Base-by-base conservation (phyloP, 2,888 invertebrate species). In the Neocrepidodera transversa region DNA sequence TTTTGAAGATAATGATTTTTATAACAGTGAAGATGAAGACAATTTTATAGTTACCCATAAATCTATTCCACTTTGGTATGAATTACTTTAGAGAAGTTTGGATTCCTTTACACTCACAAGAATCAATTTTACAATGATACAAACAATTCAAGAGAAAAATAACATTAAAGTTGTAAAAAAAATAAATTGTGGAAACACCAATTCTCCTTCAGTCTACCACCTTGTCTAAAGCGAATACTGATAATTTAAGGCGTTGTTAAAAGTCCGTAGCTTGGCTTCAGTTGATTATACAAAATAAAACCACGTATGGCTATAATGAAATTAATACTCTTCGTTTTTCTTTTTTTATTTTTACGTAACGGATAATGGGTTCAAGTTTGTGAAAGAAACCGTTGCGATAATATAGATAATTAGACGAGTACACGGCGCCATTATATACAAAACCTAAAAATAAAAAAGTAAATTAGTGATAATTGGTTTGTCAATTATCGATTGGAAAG, bases 161-260 rank as follows among this genome's bases (percentile, higher is more conserved):
- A n/a, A n/a, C n/a, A n/a, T n/a, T n/a, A n/a, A n/a, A n/a, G n/a
- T n/a, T n/a, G n/a, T n/a, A n/a, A n/a, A n/a, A n/a, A n/a, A n/a
- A n/a, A n/a, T n/a, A n/a, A n/a, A n/a, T n/a, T n/a, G n/a, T n/a
- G n/a, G n/a, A n/a, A n/a, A n/a, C n/a, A n/a, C n/a, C n/a, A n/a
- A n/a, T n/a, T n/a, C n/a, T n/a, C n/a, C n/a, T n/a, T n/a, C n/a
- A n/a, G n/a, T n/a, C n/a, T n/a, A n/a, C n/a, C n/a, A n/a, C n/a
- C n/a, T n/a, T n/a, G n/a, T n/a, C n/a, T 55, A 55, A 60, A 55
- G 55, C 52, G 58, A 52, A 58, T 52, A 51, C 58, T 52, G 52
- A 52, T 47, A 52, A 58, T 58, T 58, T 47, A 58, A 58, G 58
- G 52, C 58, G 57, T 51, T 57, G 56, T 50, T 52, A 30, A 57